Base-by-base conservation (phyloP, 53 echinoderm and acorn worm genomes). In the Zoroaster sp. region DNA sequence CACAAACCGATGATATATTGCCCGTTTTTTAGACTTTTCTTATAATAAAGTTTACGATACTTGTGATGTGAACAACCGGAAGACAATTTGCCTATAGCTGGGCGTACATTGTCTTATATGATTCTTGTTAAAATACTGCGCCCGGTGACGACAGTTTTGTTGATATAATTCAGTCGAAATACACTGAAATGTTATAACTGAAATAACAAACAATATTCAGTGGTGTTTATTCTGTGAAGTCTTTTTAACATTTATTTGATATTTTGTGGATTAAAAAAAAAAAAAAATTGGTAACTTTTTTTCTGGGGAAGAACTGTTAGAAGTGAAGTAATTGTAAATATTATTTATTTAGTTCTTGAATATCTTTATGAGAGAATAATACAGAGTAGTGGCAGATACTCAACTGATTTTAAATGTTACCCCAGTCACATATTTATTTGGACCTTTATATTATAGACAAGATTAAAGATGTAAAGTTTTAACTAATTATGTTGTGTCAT, bases 101-200 rank as follows among this genome's bases (percentile, higher is more conserved):
- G 40, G 20, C 49, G 34, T 66, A 65, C 32, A 32, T n/a, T 41
- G 82, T 13, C 67, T 39, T 28, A 18, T 15, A 33, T 82, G 82
- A 44, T 40, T 67, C 82, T 66, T 45, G 68, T 82, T 82, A 33
- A 82, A 66, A 68, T 25, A 41, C 67, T 82, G 82, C 82, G 69
- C 43, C 82, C 42, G 32, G 68, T 66, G 82, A 11, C 66, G 82
- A 82, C 4, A 43, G 82, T 66, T 38, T 46, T 82, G 66, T 82
- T 30, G 34, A 5, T 15, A 41, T 28, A 41, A 25, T 5, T 67
- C 35, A 40, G 47, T 13, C 2, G 5, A 68, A 68, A 82, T 67
- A 44, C 43, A 43, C 44, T 32, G 67, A 66, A 40, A 65, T 68
- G 17, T 30, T 20, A 55, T 66, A 82, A 66, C 42, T 40, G 68